Evolutionary conservation across 2,888 invertebrate species (phyloP).

Genomic region (Bugulina stolonifera): DNA sequence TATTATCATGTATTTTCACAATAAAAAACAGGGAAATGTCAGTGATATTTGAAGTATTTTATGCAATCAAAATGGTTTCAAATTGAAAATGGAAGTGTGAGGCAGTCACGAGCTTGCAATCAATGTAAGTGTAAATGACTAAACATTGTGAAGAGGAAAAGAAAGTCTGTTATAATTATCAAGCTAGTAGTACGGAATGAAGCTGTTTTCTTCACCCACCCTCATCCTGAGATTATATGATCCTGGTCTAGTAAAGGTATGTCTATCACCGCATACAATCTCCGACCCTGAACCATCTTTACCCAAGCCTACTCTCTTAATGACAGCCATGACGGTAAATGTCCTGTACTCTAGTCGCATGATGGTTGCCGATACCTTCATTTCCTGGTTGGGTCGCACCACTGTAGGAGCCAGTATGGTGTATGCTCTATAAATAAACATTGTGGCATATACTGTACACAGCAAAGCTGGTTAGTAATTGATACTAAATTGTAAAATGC

Average conservation of each 20-base stretch:
- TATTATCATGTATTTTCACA: too few relatives aligned
- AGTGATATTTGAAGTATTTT: too few relatives aligned
- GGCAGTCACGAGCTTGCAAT: too few relatives aligned
- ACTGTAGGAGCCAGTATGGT: conserved; percentile 85
- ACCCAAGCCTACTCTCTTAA: conserved; percentile 5
- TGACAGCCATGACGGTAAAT: conserved; percentile 63
- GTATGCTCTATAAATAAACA: conserved; percentile 77
- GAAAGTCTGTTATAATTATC: too few relatives aligned
- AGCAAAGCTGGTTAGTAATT: too few relatives aligned
- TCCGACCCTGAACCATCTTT: background rate
- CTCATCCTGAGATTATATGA: background rate
- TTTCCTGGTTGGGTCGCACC: conserved; percentile 84
- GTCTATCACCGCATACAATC: background rate
- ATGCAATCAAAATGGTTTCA: too few relatives aligned
- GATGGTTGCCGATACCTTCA: conserved; percentile 78
- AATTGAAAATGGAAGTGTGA: too few relatives aligned
- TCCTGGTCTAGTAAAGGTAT: conserved; percentile 6
- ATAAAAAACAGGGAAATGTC: too few relatives aligned
- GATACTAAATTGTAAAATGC: too few relatives aligned
- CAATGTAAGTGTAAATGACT: too few relatives aligned
- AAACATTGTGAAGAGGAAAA: too few relatives aligned
- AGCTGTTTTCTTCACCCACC: background rate
- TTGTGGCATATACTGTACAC: too few relatives aligned
- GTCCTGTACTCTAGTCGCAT: conserved; percentile 68
- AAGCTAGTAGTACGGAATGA: background rate